Conservation (phyloP, 2,797 vertebrate genomes). For the Spizella passerina region DNA sequence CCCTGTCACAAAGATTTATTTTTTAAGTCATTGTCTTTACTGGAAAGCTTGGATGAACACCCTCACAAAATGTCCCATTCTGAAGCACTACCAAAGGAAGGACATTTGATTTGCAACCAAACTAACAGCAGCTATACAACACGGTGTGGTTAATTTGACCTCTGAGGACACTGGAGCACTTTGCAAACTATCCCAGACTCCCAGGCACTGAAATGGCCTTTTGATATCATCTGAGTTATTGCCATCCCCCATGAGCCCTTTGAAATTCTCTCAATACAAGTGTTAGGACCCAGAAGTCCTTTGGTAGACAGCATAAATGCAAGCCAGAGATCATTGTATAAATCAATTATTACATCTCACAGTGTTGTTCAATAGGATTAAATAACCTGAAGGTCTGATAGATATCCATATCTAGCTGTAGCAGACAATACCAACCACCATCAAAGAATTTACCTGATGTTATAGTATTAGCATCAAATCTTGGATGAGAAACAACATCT, state of each 20-base stretch:
- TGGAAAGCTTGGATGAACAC: background rate
- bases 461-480: background rate
- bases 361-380: background rate
- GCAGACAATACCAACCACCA: background rate
- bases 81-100: background rate
- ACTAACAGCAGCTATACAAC: background rate
- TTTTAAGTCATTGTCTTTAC: background rate
- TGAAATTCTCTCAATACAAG: conserved; percentile 16
- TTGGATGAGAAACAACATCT: background rate
- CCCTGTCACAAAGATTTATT: background rate
- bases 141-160: background rate
- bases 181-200: conserved; percentile 3
- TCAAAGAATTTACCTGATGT: background rate
- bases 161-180: conserved; percentile 12
- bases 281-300: background rate
- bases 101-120: conserved; percentile 32
- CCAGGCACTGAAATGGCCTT: background rate
- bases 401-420: background rate
- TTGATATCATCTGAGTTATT: conserved; percentile 45
- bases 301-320: background rate
- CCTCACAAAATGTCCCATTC: background rate
- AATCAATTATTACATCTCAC: conserved; percentile 27
- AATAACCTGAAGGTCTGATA: background rate
- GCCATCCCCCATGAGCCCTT: background rate
- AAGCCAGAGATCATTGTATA: background rate